phyloP scores from a whole-genome alignment of 1,140 invertebrate genomes.

The Euura saliciscinereae region DNA sequence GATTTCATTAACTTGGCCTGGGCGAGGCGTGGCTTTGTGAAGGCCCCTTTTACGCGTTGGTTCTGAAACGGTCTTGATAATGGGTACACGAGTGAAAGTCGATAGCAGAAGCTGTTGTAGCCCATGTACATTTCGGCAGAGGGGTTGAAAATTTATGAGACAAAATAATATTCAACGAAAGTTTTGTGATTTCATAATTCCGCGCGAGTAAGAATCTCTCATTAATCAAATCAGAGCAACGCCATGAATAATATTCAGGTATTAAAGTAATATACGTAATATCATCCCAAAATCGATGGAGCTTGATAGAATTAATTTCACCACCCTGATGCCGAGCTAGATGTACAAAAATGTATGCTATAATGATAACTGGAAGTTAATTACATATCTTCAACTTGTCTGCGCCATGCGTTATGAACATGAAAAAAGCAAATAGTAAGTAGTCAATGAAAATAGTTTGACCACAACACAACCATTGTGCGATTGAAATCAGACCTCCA shows the following conservation, averaged over 20 bases:
- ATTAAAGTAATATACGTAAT: conserved; percentile 56
- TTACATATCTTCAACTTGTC: too few species aligned
- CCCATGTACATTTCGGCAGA: neutral
- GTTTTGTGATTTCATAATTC: neutral
- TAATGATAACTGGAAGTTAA: too few species aligned
- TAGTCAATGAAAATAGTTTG: too few species aligned
- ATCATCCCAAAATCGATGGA: conserved; percentile 56
- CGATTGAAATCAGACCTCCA: too few species aligned
- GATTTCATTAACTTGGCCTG: neutral
- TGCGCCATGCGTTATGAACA: too few species aligned
- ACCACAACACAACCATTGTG: too few species aligned
- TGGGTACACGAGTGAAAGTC: neutral
- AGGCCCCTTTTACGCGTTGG: neutral
- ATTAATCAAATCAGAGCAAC: conserved; percentile 57
- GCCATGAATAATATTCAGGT: conserved; percentile 57
- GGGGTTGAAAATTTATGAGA: neutral
- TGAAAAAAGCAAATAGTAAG: too few species aligned
- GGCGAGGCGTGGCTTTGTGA: neutral
- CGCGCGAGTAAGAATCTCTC: neutral
- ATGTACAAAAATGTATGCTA: too few species aligned
- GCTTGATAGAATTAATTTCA: conserved; percentile 51
- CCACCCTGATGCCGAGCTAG: neutral
- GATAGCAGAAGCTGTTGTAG: neutral
- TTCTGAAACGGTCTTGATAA: neutral
- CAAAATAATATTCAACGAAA: conserved; percentile 1